A percentile compares a stretch with the other conserved stretches of the same genome.
Conservation (phyloP, 2,888 invertebrate genomes). For the Mantis religiosa region DNA sequence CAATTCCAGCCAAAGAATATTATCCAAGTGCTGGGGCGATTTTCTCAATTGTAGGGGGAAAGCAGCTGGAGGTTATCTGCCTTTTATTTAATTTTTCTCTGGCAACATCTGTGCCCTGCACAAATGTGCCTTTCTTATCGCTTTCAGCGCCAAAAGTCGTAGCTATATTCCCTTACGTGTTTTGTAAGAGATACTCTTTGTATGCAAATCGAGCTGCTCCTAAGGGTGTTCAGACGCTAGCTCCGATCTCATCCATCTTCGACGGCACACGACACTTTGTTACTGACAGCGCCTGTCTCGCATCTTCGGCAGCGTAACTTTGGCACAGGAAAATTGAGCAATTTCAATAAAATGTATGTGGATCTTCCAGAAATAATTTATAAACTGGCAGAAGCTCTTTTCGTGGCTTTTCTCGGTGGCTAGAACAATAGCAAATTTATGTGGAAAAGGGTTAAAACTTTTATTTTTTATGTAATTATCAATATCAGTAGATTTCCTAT, state of each 20-base stretch:
- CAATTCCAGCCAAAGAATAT: background rate
- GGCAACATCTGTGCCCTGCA: background rate
- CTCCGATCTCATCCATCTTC: background rate
- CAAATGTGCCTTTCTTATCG: background rate
- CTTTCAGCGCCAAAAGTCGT: background rate
- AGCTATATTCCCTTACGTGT: background rate
- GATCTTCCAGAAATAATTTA: too few species aligned
- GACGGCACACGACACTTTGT: too few species aligned
- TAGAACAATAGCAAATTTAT: too few species aligned
- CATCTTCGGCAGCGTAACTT: too few species aligned
- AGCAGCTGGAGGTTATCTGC: background rate
- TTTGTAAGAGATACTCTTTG: background rate
- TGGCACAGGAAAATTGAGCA: too few species aligned
- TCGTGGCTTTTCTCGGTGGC: too few species aligned
- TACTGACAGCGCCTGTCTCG: too few species aligned
- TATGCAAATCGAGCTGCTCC: background rate
- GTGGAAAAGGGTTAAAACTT: too few species aligned
- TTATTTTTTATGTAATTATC: too few species aligned
- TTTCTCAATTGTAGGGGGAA: background rate
- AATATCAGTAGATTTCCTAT: too few species aligned
- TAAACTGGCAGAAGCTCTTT: too few species aligned
- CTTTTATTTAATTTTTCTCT: background rate
- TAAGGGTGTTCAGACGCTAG: background rate
- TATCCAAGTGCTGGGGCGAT: background rate
- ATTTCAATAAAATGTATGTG: too few species aligned